Conservation (phyloP, 2,888 invertebrate genomes). For the Dryococelus australis region DNA sequence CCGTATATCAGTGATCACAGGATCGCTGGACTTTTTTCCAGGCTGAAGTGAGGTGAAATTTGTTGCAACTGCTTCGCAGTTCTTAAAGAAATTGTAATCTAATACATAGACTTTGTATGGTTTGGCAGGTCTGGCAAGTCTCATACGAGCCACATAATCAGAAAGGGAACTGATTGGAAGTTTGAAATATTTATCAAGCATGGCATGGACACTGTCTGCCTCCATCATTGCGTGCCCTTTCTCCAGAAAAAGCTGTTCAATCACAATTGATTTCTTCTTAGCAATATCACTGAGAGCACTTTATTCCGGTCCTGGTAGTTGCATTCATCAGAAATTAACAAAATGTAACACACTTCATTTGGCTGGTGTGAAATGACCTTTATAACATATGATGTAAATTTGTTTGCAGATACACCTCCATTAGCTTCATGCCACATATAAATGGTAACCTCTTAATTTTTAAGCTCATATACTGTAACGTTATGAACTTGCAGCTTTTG, state of each 20-base stretch:
- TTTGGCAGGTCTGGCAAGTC: neutral
- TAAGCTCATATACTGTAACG: constrained; percentile 23
- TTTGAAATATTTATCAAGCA: constrained; percentile 32
- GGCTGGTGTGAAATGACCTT: neutral
- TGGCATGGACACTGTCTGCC: constrained; percentile 27
- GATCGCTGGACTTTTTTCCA: constrained; percentile 19
- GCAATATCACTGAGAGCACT: neutral
- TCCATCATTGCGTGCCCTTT: constrained; percentile 32
- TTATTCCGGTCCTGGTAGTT: constrained; percentile 26
- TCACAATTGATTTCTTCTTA: neutral
- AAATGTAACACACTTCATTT: neutral
- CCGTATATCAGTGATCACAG: neutral
- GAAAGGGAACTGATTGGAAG: constrained; percentile 28
- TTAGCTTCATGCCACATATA: constrained; percentile 26
- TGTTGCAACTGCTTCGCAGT: constrained; percentile 21
- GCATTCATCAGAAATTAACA: constrained; percentile 27
- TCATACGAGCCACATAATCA: constrained; percentile 26
- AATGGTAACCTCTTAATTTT: neutral
- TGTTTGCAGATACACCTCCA: constrained; percentile 1
- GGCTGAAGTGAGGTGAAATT: constrained; percentile 19
- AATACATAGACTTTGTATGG: constrained; percentile 23
- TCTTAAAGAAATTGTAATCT: constrained; percentile 28
- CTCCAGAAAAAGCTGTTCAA: constrained; percentile 9
- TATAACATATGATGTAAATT: constrained; percentile 17
- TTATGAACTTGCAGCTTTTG: constrained; percentile 23